Evolutionary conservation across 2,888 invertebrate genomes (phyloP), one percentile per base, ranked within the genome.

Genomic region (Candidula unifasciata): DNA sequence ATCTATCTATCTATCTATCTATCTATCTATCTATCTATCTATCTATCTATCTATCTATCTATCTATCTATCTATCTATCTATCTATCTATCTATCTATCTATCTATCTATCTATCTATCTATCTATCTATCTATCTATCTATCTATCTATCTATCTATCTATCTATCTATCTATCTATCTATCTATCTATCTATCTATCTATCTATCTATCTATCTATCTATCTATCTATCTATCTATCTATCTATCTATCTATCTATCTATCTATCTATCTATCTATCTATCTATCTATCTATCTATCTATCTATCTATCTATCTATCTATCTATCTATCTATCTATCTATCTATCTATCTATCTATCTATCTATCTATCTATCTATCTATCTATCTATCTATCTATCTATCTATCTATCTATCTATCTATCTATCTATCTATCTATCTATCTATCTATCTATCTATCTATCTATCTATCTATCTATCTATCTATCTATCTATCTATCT

Each of bases 181-280:
- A 6, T 44, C 44, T 44, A 6, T 44, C 44, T 44, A 6, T 44
- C 35, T 82, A 60, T 82, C 80, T 68, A 68, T 77, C 52, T 52
- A 54, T 77, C 80, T n/a, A n/a, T n/a, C 66, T 57, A 60, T 60
- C 44, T 60, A n/a, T 83, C 66, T 74, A 77, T 68, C 44, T 82
- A 80, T 27, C 78, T 79, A 27, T 85, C 82, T 33, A 66, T 74
- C 68, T 80, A 71, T 82, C 69, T 83, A 33, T 80, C 80, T 66
- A 54, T 76, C 37, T 68, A 78, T n/a, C 80, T 68, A 24, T 80
- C 33, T 76, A 18, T 71, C 71, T 71, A 18, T 3, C n/a, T 2
- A 1, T 64, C 64, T 64, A 10, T 64, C 64, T 13, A n/a, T 44
- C 44, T 44, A 6, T 10, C 44, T 44, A 10, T 44, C 44, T 6